Base-by-base conservation (phyloP, 2,888 invertebrate species). In the Apamea monoglypha region DNA sequence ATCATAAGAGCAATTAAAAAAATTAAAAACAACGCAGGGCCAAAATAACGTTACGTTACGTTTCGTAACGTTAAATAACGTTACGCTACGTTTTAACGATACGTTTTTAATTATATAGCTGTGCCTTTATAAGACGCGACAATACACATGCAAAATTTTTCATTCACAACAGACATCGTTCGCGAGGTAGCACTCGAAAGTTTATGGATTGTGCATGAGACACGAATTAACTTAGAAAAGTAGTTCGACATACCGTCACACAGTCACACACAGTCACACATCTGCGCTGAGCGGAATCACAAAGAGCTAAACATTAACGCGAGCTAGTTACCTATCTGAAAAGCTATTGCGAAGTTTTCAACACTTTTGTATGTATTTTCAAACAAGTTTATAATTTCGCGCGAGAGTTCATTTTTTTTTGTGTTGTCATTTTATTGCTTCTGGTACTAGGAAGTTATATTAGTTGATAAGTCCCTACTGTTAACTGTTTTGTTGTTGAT, bases 221-320 rank as follows among this genome's bases (percentile, higher is more conserved):
- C 92, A 93, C 92, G 93, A 96, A 96, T 96, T 95, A 96, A 96
- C 94, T 96, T 95, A 90, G 93, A 93, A 95, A 94, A 95, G 95
- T 93, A 94, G 94, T 95, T 96, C 94, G 95, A 94, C 94, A 91
- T 90, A 90, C 91, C 90, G 92, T 92, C 94, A 94, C 90, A 93
- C 91, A 72, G 82, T 83, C 84, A 86, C 85, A 92, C 92, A 91
- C 89, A 91, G 53, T 29, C 61, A 61, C 29, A 59, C n/a, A 29
- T 90, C 83, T 87, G 91, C 88, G 88, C 88, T 88, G 91, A 91
- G 93, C 88, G 88, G 93, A 93, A 94, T 95, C 96, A 96, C 94
- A 95, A 95, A 96, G 95, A 94, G 95, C 93, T 86, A 93, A 95
- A 95, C 95, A 96, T 96, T 96, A 96, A 95, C 94, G 93, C 95